Percentiles rank a stretch among this genome's conserved stretches.
Conservation (phyloP, 2,797 vertebrate species). For the Sebastes alutus region DNA sequence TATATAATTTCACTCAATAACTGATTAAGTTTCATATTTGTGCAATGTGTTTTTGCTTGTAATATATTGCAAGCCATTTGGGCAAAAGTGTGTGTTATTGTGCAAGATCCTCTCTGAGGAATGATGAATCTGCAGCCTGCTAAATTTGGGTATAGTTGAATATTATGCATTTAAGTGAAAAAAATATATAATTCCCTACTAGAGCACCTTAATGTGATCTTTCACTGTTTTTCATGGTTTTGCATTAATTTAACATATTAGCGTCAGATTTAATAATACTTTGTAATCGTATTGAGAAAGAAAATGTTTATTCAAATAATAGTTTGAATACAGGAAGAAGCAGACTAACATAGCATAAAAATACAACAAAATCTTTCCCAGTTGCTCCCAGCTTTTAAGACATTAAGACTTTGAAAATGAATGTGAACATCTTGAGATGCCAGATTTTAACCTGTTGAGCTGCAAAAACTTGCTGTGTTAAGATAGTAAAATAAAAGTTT, state of each 20-base stretch:
- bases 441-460: background rate
- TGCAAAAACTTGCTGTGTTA: background rate
- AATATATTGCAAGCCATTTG: background rate
- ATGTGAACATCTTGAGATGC: background rate
- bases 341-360: background rate
- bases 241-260: background rate
- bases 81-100: background rate
- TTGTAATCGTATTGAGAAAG: background rate
- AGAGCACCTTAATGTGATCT: background rate
- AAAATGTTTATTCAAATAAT: background rate
- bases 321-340: background rate
- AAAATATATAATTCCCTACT: background rate
- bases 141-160: background rate
- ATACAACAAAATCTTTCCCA: background rate
- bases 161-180: background rate
- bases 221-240: background rate
- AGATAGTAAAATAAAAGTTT: no score
- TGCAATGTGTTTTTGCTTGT: background rate
- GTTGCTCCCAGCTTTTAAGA: background rate
- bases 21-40: background rate
- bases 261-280: background rate
- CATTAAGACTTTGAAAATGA: background rate
- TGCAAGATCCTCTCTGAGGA: background rate
- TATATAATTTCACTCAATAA: background rate
- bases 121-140: background rate